Conservation (phyloP, 2,113 vertebrate species). For the Solea solea region DNA sequence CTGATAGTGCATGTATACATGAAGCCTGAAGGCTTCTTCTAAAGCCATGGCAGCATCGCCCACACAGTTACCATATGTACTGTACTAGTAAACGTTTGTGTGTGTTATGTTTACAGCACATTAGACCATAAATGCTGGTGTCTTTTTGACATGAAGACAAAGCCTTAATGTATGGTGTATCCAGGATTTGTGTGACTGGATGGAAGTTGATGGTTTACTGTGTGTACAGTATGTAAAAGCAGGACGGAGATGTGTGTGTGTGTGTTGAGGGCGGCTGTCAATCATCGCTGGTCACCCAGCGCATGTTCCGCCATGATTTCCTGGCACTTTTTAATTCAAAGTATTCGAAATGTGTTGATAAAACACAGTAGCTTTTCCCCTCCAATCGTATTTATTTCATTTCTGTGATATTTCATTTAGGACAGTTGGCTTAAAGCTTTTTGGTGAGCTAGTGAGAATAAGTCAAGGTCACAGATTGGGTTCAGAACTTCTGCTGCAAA, state of each 20-base stretch:
- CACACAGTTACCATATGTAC: slow-evolving; percentile 29
- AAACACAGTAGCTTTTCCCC: not conserved
- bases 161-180: not conserved
- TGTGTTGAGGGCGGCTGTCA: slow-evolving; percentile 7
- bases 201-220: not conserved
- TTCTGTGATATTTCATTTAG: not conserved
- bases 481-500: slow-evolving; percentile 1
- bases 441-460: no score
- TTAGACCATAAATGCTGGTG: not conserved
- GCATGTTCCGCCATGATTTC: not conserved
- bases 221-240: slow-evolving; percentile 2
- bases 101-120: no score
- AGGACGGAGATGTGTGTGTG: not conserved
- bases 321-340: slow-evolving; percentile 1
- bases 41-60: slow-evolving; percentile 19
- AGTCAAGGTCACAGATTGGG: not conserved
- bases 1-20: not conserved
- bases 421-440: not conserved
- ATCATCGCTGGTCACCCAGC: no score
- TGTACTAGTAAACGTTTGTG: slow-evolving; percentile 4
- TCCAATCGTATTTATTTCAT: slow-evolving; percentile 2
- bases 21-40: not conserved
- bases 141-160: not conserved
- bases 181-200: not conserved
- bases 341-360: slow-evolving; percentile 19